phyloP scores from a whole-genome alignment of 1,140 invertebrate species.

The Oscheius sp. region DNA sequence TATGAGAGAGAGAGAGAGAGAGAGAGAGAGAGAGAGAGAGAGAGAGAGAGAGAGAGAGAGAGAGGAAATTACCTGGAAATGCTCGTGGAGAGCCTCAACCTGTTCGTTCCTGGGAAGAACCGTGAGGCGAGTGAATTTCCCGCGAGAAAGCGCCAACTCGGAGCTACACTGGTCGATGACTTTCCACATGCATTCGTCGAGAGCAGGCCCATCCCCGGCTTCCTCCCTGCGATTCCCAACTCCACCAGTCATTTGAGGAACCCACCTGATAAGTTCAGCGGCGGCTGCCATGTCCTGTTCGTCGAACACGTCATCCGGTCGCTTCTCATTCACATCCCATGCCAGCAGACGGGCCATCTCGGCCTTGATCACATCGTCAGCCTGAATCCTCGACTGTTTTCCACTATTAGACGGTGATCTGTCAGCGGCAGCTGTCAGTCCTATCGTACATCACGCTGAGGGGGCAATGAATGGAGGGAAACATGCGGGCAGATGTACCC shows the following conservation, averaged over 20 bases:
- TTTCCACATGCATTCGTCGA: constrained; percentile 50
- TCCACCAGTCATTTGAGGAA: background rate
- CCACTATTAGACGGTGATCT: background rate
- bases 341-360: constrained; percentile 73
- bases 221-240: constrained; percentile 14
- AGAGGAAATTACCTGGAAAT: constrained; percentile 33
- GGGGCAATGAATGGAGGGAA: background rate
- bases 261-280: constrained; percentile 40
- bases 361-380: constrained; percentile 91
- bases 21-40: too few relatives aligned
- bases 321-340: constrained; percentile 51
- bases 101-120: constrained; percentile 32
- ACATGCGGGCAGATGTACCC: background rate
- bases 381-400: constrained; percentile 64
- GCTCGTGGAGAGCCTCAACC: constrained; percentile 37
- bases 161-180: constrained; percentile 48
- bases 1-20: background rate
- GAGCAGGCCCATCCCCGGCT: constrained; percentile 9
- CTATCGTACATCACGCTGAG: background rate
- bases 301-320: constrained; percentile 39
- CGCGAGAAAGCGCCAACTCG: constrained; percentile 52
- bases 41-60: too few relatives aligned
- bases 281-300: constrained; percentile 43
- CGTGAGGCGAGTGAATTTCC: constrained; percentile 39
- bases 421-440: background rate